A percentile compares a stretch with the other conserved stretches of the same genome.
Conservation (phyloP, 2,888 invertebrate genomes). For the Drepanosiphum platanoidis region DNA sequence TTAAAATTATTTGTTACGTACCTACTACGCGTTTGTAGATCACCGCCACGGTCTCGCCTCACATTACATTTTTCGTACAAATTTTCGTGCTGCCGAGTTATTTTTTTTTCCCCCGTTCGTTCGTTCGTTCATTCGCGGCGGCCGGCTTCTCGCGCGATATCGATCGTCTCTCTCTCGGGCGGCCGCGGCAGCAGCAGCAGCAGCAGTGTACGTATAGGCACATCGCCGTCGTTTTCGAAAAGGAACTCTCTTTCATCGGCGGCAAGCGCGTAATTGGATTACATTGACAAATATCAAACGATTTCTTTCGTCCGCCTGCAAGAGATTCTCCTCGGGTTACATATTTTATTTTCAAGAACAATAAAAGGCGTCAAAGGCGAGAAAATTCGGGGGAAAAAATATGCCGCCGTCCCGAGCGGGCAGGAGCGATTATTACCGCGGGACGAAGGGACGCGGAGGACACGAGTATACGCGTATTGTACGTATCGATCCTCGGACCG, state of each 20-base stretch:
- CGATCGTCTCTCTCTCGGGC: background rate
- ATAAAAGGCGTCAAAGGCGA: constrained; percentile 8
- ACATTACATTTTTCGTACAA: too few species aligned
- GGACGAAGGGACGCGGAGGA: too few species aligned
- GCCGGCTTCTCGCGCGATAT: background rate
- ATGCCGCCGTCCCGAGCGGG: too few species aligned
- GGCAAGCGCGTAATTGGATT: constrained; percentile 38
- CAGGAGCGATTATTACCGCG: too few species aligned
- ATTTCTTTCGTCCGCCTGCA: constrained; percentile 1
- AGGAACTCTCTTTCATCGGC: constrained; percentile 5
- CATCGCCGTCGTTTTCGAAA: background rate
- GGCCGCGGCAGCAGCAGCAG: too few species aligned
- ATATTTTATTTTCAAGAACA: constrained; percentile 15
- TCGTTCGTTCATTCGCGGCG: background rate
- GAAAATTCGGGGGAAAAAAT: background rate
- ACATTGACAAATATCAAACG: constrained; percentile 34
- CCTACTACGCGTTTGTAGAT: too few species aligned
- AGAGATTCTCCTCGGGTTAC: constrained; percentile 11
- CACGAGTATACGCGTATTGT: too few species aligned
- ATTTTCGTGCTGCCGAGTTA: background rate
- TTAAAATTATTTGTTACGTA: too few species aligned
- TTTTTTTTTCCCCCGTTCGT: background rate
- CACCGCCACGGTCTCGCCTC: too few species aligned
- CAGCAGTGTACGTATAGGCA: background rate
- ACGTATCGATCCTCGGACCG: too few species aligned